Base-by-base conservation (phyloP, 2,797 vertebrate genomes). In the Trachops cirrhosus region DNA sequence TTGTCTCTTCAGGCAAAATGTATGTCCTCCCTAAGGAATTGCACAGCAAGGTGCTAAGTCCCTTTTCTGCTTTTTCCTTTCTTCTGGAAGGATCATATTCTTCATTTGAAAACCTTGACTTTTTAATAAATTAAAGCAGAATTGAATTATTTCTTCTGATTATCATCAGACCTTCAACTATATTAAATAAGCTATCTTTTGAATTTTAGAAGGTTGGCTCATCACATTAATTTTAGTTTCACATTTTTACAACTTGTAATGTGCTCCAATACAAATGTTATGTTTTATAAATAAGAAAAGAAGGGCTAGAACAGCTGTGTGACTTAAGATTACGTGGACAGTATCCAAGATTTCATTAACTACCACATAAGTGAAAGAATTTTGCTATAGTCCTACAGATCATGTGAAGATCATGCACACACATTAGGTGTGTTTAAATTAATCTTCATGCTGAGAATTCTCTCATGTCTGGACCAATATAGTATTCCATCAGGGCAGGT, bases 51-150 rank as follows among this genome's bases (percentile, higher is more conserved):
- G 19, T 18, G 1, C 9, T 8, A 5, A 16, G 19, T 48, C 9
- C 15, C 1, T 57, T 46, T 82, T 90, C 52, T 84, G n/a, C 24
- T 24, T 93, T 59, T 46, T 48, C n/a, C 5, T 54, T 37, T 78
- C 26, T 48, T 86, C 78, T 37, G 26, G 16, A 84, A 9, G 39
- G n/a, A 39, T 80, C 44, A 83, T n/a, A 80, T 41, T 59, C 52
- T 39, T 75, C 88, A 85, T 59, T 19, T 89, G 64, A 22, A 84
- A 91, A 41, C 22, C 2, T 32, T 24, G 11, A 88, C 37, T 67
- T 94, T 86, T 91, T 74, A 32, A 82, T 12, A 91, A 90, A 41
- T 59, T 80, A 48, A 95, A 89, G 32, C 2, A n/a, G 50, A 87
- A 83, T 39, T 64, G 34, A 90, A 75, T 75, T 59, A n/a, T 94